Percentiles rank a stretch among this genome's conserved stretches.
Conservation (phyloP, 2,888 invertebrate species). For the Drosophila subquinaria region DNA sequence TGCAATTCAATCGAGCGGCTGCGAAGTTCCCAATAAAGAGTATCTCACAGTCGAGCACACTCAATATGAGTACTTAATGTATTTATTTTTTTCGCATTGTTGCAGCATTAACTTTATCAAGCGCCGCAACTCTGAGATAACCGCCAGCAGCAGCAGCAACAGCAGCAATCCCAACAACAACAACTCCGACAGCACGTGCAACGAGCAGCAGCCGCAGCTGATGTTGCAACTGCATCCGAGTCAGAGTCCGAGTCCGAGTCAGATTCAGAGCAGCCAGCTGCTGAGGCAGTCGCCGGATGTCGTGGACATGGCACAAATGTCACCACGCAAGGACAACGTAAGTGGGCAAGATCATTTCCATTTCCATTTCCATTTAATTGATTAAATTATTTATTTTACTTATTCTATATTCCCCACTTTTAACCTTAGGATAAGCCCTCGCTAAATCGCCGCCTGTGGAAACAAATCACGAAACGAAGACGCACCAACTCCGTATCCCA, state of each 20-base stretch:
- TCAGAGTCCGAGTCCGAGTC: slow-evolving; percentile 71
- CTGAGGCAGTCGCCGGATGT: slow-evolving; percentile 64
- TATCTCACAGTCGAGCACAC: slow-evolving; percentile 1
- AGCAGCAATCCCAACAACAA: slow-evolving; percentile 79
- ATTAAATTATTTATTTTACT: too few relatives aligned
- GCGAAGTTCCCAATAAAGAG: not conserved
- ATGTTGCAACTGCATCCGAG: slow-evolving; percentile 55
- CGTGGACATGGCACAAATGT: slow-evolving; percentile 76
- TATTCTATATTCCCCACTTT: not conserved
- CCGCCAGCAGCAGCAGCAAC: slow-evolving; percentile 72
- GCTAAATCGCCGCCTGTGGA: slow-evolving; percentile 92
- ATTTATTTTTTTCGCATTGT: not conserved
- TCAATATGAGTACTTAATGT: not conserved
- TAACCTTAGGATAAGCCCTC: slow-evolving; percentile 89
- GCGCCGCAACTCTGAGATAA: slow-evolving; percentile 84
- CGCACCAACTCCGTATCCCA: slow-evolving; percentile 87
- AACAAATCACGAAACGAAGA: slow-evolving; percentile 91
- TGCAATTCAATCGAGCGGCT: not conserved
- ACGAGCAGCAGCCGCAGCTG: slow-evolving; percentile 83
- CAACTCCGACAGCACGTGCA: slow-evolving; percentile 84
- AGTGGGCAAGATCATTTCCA: slow-evolving; percentile 30
- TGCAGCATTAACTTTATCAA: slow-evolving; percentile 85
- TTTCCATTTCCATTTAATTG: too few relatives aligned
- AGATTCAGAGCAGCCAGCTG: slow-evolving; percentile 74
- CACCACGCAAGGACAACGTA: slow-evolving; percentile 85